Conservation (phyloP, 2,888 invertebrate genomes). For the Campoplex capitator region DNA sequence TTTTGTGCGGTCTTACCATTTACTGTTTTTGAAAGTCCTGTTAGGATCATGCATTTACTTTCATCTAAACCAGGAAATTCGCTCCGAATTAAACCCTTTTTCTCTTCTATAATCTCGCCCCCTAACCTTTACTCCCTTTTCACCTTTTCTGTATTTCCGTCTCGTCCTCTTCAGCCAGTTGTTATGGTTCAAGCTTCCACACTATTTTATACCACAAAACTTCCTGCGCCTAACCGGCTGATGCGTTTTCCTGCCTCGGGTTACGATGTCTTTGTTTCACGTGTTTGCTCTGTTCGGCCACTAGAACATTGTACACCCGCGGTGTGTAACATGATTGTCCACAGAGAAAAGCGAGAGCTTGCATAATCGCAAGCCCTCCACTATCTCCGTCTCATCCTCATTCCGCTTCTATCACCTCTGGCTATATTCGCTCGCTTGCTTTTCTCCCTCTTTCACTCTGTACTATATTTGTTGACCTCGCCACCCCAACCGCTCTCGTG, state of each 20-base stretch:
- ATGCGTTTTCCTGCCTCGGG: slow-evolving; percentile 77
- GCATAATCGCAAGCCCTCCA: slow-evolving; percentile 71
- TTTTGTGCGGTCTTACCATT: slow-evolving; percentile 63
- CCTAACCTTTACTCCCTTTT: slow-evolving; percentile 3
- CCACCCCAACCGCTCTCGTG: slow-evolving; percentile 38
- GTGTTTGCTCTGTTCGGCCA: slow-evolving; percentile 70
- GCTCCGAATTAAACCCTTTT: slow-evolving; percentile 7
- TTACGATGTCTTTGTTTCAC: slow-evolving; percentile 78
- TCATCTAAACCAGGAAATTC: slow-evolving; percentile 68
- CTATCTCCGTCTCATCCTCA: slow-evolving; percentile 51
- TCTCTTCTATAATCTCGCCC: slow-evolving; percentile 21
- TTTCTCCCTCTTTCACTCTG: slow-evolving; percentile 34
- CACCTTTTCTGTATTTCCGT: slow-evolving; percentile 68
- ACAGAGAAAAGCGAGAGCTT: slow-evolving; percentile 60
- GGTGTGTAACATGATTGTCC: slow-evolving; percentile 67
- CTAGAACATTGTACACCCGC: slow-evolving; percentile 62
- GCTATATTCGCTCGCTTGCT: slow-evolving; percentile 30
- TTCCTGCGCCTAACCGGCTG: slow-evolving; percentile 68
- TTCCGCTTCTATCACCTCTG: slow-evolving; percentile 41
- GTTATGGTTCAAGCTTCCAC: slow-evolving; percentile 74
- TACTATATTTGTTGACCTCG: slow-evolving; percentile 47
- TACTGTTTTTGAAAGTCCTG: slow-evolving; percentile 77
- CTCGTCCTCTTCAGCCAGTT: slow-evolving; percentile 70
- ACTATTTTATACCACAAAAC: slow-evolving; percentile 43
- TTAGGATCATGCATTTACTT: slow-evolving; percentile 79